Evolutionary conservation across 2,888 invertebrate genomes (phyloP).

Genomic region (Agrochola macilenta): DNA sequence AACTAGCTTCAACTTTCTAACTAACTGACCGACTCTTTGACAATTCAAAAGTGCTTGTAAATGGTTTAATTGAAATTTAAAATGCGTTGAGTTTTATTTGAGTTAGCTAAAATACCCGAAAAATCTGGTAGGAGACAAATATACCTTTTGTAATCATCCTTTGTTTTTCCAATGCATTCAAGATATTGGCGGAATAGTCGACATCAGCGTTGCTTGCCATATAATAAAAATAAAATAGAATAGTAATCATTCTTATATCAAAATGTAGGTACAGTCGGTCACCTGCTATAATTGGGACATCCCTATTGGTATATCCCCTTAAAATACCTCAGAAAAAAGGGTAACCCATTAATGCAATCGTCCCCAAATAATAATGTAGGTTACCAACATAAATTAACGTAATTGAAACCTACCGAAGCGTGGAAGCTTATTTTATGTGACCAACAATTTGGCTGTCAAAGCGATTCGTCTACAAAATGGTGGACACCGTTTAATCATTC

Average conservation of each 20-base stretch:
- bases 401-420: constrained; percentile 52
- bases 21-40: no score
- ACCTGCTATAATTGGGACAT: constrained; percentile 13
- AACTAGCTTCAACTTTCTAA: no score
- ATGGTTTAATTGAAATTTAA: no score
- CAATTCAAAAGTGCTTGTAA: no score
- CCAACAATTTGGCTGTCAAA: constrained; percentile 56
- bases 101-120: no score
- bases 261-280: neutral
- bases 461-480: constrained; percentile 62
- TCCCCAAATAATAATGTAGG: constrained; percentile 47
- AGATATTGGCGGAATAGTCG: no score
- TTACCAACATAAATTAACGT: constrained; percentile 49
- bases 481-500: constrained; percentile 59
- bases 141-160: no score
- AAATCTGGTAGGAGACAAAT: neutral
- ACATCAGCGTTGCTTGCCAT: no score
- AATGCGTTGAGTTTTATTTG: no score
- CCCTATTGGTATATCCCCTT: constrained; percentile 7
- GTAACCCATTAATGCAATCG: constrained; percentile 43
- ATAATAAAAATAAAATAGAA: no score
- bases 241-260: no score
- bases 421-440: constrained; percentile 47
- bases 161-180: no score
- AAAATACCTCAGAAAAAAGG: constrained; percentile 43